phyloP scores from a whole-genome alignment of 1,140 invertebrate species.

The Sycobia sp. region DNA sequence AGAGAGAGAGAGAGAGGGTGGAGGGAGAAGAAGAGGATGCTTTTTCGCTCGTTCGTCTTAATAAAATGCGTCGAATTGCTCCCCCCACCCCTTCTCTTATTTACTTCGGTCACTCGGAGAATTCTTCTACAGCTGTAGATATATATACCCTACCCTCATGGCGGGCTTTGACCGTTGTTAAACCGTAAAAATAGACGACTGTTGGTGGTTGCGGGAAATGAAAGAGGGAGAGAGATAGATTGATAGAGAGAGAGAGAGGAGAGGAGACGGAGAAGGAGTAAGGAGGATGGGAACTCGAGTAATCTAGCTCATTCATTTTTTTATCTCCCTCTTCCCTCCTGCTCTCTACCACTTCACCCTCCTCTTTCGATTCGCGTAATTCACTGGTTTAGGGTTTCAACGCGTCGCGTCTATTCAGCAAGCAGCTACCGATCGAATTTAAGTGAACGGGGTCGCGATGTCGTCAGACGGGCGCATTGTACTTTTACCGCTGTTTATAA shows the following conservation, averaged over 20 bases:
- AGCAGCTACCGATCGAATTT: no score
- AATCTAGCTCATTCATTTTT: neutral
- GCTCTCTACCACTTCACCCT: no score
- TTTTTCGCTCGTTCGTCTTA: conserved; percentile 54
- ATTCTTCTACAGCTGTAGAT: neutral
- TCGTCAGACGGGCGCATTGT: no score
- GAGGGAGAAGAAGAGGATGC: conserved; percentile 11
- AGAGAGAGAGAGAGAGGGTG: no score
- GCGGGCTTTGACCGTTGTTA: no score
- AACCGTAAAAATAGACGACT: conserved; percentile 5
- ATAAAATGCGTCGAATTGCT: conserved; percentile 52
- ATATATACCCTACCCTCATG: neutral
- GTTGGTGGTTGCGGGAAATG: neutral
- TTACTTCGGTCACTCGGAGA: neutral
- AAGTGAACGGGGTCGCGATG: no score
- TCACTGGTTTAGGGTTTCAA: no score
- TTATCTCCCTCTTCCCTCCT: no score
- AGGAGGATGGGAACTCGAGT: neutral
- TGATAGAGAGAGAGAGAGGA: neutral
- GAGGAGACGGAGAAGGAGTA: neutral
- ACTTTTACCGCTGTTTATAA: no score
- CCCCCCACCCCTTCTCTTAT: neutral
- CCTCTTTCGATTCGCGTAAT: no score
- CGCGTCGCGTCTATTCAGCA: no score
- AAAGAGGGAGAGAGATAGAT: neutral